These are phyloP conservation scores for Chloromyia formosa DNA, from an alignment of 2,888 invertebrate species.

Conservation along the genomic window DNA sequence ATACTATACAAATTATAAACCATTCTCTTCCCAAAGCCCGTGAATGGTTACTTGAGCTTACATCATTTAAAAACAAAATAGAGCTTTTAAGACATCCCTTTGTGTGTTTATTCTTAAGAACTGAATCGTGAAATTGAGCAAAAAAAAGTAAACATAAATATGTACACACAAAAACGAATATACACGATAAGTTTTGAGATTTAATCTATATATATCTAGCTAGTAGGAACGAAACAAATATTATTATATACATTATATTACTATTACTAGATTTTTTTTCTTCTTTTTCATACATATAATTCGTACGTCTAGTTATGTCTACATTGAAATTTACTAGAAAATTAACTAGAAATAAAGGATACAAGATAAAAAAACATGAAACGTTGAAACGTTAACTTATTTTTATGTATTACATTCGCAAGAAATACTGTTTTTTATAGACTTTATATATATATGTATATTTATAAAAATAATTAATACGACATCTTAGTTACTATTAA, in stretches of 20 bases:
- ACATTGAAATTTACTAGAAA: background rate
- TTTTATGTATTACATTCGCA: background rate
- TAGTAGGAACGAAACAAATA: conserved; percentile 4
- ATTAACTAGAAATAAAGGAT: background rate
- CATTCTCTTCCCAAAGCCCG: background rate
- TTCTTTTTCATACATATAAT: background rate
- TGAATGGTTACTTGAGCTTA: conserved; percentile 25
- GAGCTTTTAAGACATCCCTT: background rate
- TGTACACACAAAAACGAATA: conserved; percentile 17
- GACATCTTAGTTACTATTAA: conserved; percentile 9
- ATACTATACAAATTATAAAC: background rate
- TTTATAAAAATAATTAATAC: background rate
- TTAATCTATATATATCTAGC: background rate
- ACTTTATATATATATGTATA: conserved; percentile 12
- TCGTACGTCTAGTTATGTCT: background rate
- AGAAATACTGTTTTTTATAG: background rate
- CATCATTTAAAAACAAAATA: background rate
- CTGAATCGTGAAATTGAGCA: background rate
- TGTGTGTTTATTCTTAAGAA: too few species aligned
- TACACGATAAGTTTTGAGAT: conserved; percentile 21
- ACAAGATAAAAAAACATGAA: too few species aligned
- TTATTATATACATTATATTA: conserved; percentile 4
- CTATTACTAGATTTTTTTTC: background rate
- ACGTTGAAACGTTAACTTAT: background rate
- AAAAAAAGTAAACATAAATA: background rate